phyloP scores from a whole-genome alignment of 2,888 invertebrate species.

The Allolobophora icterica region DNA sequence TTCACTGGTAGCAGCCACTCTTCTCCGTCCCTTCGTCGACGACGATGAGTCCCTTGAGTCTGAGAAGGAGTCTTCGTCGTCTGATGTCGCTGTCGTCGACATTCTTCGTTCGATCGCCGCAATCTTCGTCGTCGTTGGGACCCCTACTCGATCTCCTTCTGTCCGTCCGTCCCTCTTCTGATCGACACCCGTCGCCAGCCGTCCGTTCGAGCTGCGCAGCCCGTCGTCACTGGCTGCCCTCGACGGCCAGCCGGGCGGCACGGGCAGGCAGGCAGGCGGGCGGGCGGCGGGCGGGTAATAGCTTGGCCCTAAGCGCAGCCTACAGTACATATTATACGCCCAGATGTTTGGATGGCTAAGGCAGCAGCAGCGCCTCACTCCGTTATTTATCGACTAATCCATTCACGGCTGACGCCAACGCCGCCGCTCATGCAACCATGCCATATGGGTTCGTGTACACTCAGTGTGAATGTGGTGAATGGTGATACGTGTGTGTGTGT shows the following conservation, averaged over 20 bases:
- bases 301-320: slow-evolving; percentile 7
- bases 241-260: not conserved
- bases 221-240: not conserved
- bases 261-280: not conserved
- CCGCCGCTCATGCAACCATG: not conserved
- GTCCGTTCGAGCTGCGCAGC: not conserved
- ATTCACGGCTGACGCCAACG: not conserved
- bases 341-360: not conserved
- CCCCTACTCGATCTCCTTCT: not conserved
- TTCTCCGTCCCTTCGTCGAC: not conserved
- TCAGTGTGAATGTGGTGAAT: not conserved
- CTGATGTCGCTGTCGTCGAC: not conserved
- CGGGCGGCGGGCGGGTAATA: not conserved
- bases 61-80: not conserved
- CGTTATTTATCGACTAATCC: slow-evolving; percentile 17
- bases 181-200: not conserved
- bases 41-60: not conserved
- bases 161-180: too few relatives aligned
- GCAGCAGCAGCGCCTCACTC: not conserved
- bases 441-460: slow-evolving; percentile 14
- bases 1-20: not conserved
- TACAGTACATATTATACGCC: not conserved
- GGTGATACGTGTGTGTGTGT: not conserved
- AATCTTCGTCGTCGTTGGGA: not conserved
- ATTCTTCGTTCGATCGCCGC: not conserved